Evolutionary conservation across 2,888 invertebrate species (phyloP).

Genomic region (Megastigmus dorsalis): DNA sequence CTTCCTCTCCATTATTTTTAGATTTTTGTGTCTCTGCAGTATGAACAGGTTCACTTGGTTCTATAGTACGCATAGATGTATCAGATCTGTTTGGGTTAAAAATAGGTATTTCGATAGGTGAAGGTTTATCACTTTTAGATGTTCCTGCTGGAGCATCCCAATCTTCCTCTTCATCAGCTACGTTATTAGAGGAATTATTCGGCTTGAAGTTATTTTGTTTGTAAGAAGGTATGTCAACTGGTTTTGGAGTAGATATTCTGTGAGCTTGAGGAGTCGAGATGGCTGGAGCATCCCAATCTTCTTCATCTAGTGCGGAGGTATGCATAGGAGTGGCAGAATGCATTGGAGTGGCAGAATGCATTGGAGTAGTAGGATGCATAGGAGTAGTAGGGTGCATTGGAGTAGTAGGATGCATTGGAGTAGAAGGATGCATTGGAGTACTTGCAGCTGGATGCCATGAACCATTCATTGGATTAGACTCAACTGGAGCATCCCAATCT

Average conservation of each 20-base stretch:
- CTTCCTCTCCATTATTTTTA: neutral
- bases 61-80: neutral
- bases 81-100: constrained; percentile 15
- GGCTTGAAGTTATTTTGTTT: constrained; percentile 6
- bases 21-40: neutral
- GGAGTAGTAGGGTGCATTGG: no score
- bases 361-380: no score
- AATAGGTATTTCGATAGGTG: constrained; percentile 13
- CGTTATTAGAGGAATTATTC: neutral
- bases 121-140: neutral
- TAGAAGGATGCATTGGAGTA: constrained; percentile 1
- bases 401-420: no score
- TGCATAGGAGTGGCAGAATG: constrained; percentile 10
- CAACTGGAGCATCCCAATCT: constrained; percentile 51
- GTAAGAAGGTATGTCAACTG: constrained; percentile 4
- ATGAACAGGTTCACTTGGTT: neutral
- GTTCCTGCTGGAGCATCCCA: constrained; percentile 23
- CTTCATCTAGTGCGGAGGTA: constrained; percentile 20
- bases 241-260: constrained; percentile 19
- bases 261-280: neutral
- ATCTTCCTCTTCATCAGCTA: constrained; percentile 11
- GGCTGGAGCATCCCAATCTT: constrained; percentile 40
- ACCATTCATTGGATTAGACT: constrained; percentile 26
- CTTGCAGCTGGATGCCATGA: constrained; percentile 33
- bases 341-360: no score